These are phyloP conservation scores for Ectropis grisescens DNA, from an alignment of 1,140 invertebrate species.

Conservation along the genomic window DNA sequence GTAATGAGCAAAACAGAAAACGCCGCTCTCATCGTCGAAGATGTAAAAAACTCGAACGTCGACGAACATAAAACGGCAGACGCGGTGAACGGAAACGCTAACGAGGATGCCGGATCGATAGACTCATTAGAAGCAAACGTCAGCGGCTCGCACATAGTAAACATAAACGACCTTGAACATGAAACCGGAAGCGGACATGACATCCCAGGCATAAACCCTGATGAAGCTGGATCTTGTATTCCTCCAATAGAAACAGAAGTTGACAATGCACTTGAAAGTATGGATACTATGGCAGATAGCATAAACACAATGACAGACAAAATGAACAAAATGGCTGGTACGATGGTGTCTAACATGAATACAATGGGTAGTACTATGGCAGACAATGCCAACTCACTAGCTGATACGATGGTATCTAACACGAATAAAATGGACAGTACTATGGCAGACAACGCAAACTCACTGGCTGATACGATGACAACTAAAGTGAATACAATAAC, in stretches of 20 bases:
- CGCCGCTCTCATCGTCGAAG: slow-evolving; percentile 9
- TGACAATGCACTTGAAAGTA: slow-evolving; percentile 18
- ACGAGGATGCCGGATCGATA: slow-evolving; percentile 48
- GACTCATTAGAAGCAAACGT: slow-evolving; percentile 61
- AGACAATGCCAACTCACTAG: too few species aligned
- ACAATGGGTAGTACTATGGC: too few species aligned
- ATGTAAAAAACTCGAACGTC: slow-evolving; percentile 37
- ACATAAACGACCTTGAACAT: slow-evolving; percentile 65
- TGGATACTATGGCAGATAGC: slow-evolving; percentile 20
- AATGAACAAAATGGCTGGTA: too few species aligned
- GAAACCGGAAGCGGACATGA: slow-evolving; percentile 42
- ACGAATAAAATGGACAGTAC: too few species aligned
- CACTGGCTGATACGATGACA: too few species aligned
- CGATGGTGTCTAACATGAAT: too few species aligned
- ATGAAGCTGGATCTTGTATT: slow-evolving; percentile 16
- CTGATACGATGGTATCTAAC: too few species aligned
- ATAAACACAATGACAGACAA: too few species aligned
- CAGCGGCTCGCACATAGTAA: slow-evolving; percentile 59
- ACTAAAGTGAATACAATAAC: too few species aligned
- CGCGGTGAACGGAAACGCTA: slow-evolving; percentile 39
- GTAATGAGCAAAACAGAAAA: slow-evolving; percentile 33
- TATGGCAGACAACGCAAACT: too few species aligned
- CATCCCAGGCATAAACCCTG: slow-evolving; percentile 32
- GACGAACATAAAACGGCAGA: slow-evolving; percentile 29
- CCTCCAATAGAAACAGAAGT: slow-evolving; percentile 14